phyloP scores from a whole-genome alignment of 2,113 vertebrate genomes.

The Pteruthius melanotis region DNA sequence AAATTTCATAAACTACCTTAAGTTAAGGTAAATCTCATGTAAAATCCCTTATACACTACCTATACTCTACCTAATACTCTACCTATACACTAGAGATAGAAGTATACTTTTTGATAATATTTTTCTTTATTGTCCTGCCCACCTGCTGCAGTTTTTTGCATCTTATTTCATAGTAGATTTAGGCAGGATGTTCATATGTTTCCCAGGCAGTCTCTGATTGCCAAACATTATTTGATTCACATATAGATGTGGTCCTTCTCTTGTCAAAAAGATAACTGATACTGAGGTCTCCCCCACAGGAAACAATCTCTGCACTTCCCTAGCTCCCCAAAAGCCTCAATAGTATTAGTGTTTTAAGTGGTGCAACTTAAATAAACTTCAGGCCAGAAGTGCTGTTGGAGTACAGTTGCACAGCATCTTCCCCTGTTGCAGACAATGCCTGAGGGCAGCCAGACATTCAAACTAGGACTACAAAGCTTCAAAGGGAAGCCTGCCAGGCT shows the following conservation, averaged over 20 bases:
- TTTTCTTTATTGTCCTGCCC: neutral
- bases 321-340: neutral
- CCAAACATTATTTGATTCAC: neutral
- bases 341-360: neutral
- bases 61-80: neutral
- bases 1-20: neutral
- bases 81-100: neutral
- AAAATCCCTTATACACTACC: neutral
- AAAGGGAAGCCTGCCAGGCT: constrained; percentile 26
- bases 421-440: neutral
- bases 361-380: neutral
- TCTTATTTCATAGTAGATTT: neutral
- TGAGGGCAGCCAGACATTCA: neutral
- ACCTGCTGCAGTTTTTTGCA: neutral
- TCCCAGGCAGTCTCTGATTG: neutral
- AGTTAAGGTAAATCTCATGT: neutral
- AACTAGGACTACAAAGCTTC: constrained; percentile 1
- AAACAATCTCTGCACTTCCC: neutral
- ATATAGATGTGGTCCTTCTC: neutral
- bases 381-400: neutral
- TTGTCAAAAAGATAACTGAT: neutral
- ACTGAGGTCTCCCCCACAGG: neutral
- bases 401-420: constrained; percentile 13
- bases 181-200: neutral
- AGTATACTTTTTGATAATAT: neutral